These are phyloP conservation scores for Diarsia mendica DNA, from an alignment of 2,888 invertebrate species.

Conservation along the genomic window DNA sequence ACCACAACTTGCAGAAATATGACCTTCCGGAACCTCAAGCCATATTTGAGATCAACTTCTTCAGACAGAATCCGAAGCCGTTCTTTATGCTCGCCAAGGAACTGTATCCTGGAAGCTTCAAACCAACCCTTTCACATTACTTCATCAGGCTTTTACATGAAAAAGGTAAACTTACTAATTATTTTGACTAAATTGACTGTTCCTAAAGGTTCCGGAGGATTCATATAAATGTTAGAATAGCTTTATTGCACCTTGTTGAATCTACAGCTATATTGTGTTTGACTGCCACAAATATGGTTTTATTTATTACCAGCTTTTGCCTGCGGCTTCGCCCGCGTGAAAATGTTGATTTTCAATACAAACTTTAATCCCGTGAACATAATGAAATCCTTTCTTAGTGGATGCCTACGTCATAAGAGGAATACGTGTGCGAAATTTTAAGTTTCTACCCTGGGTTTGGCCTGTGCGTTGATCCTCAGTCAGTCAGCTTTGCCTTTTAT, in stretches of 20 bases:
- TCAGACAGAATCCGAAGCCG: constrained; percentile 96
- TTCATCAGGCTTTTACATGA: constrained; percentile 96
- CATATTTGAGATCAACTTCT: constrained; percentile 97
- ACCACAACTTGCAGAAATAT: constrained; percentile 97
- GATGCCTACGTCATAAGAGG: too few relatives aligned
- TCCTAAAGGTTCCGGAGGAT: background rate
- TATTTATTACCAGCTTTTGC: too few relatives aligned
- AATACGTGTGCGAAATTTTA: too few relatives aligned
- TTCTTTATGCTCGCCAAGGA: constrained; percentile 98
- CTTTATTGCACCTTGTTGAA: background rate
- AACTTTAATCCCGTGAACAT: too few relatives aligned
- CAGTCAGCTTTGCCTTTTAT: too few relatives aligned
- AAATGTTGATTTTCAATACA: too few relatives aligned
- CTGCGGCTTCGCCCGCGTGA: too few relatives aligned
- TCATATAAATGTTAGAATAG: background rate
- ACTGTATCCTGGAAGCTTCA: constrained; percentile 95
- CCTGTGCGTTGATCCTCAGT: too few relatives aligned
- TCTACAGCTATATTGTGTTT: background rate
- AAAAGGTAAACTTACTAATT: constrained; percentile 89
- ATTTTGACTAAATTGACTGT: background rate
- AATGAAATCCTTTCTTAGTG: too few relatives aligned
- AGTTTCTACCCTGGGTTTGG: too few relatives aligned
- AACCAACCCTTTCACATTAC: constrained; percentile 97
- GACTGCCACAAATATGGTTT: too few relatives aligned
- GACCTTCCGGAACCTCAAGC: constrained; percentile 97